Conservation (phyloP, 2,113 vertebrate genomes). For the Phocoena phocoena region DNA sequence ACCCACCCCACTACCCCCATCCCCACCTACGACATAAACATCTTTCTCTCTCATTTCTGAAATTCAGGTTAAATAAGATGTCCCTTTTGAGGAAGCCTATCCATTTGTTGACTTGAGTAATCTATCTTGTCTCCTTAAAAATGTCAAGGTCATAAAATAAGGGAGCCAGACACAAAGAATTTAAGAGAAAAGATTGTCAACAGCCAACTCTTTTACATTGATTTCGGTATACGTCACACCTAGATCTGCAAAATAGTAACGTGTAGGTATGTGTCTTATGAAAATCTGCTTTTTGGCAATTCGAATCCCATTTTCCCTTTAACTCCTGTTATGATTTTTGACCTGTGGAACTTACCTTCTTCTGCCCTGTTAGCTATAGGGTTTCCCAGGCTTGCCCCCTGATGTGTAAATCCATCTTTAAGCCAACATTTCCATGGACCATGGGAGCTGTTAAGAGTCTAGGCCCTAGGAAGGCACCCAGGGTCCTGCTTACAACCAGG, state of each 20-base stretch:
- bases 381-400: not conserved
- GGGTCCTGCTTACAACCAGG: not conserved
- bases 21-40: no score
- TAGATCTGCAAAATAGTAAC: not conserved
- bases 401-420: not conserved
- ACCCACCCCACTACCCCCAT: no score
- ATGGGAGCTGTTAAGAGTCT: not conserved
- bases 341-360: not conserved
- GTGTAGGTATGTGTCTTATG: no score
- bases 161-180: not conserved
- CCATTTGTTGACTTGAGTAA: not conserved
- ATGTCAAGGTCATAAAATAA: conserved; percentile 1
- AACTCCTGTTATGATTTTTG: not conserved
- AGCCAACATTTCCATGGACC: not conserved
- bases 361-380: not conserved
- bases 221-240: not conserved
- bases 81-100: not conserved
- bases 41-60: not conserved
- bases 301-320: not conserved
- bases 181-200: not conserved
- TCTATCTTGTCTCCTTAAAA: not conserved
- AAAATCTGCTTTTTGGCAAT: not conserved
- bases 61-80: not conserved
- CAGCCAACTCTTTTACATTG: not conserved
- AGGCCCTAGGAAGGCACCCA: not conserved